A percentile compares a stretch with the other conserved stretches of the same genome.
Evolutionary conservation across 2,888 invertebrate species (phyloP).

Genomic region (Megastigmus dorsalis): DNA sequence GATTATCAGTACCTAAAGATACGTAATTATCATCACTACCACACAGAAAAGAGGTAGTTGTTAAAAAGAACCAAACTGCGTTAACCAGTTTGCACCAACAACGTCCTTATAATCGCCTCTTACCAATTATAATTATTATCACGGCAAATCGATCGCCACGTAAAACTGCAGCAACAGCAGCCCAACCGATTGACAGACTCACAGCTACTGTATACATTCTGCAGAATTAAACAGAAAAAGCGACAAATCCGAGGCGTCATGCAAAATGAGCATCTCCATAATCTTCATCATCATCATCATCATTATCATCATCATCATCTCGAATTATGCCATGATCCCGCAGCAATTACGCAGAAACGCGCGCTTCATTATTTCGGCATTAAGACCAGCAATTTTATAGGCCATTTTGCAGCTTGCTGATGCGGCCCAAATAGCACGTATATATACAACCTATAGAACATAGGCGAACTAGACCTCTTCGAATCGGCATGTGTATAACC

Average conservation of each 20-base stretch:
- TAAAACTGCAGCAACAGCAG: too few relatives aligned
- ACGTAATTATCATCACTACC: too few relatives aligned
- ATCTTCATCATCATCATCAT: background rate
- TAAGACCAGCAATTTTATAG: constrained; percentile 60
- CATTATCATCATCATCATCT: constrained; percentile 46
- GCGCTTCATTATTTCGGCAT: constrained; percentile 65
- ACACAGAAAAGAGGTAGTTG: too few relatives aligned
- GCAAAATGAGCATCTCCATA: background rate
- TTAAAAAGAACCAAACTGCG: too few relatives aligned
- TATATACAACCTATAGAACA: too few relatives aligned
- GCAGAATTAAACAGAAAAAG: constrained; percentile 20
- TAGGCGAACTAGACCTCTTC: too few relatives aligned
- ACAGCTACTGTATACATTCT: too few relatives aligned
- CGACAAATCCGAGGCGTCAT: constrained; percentile 3
- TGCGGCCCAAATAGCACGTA: background rate
- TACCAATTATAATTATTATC: constrained; percentile 32
- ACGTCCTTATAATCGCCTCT: constrained; percentile 1
- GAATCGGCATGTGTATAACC: constrained; percentile 56
- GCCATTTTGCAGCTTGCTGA: constrained; percentile 10
- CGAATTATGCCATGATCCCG: constrained; percentile 56
- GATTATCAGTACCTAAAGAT: too few relatives aligned
- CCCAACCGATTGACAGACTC: too few relatives aligned
- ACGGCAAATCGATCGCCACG: background rate
- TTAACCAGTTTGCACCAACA: too few relatives aligned
- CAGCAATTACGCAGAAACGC: constrained; percentile 57